Evolutionary conservation across 2,888 invertebrate genomes (phyloP).

Genomic region (Hyppa rectilinea): DNA sequence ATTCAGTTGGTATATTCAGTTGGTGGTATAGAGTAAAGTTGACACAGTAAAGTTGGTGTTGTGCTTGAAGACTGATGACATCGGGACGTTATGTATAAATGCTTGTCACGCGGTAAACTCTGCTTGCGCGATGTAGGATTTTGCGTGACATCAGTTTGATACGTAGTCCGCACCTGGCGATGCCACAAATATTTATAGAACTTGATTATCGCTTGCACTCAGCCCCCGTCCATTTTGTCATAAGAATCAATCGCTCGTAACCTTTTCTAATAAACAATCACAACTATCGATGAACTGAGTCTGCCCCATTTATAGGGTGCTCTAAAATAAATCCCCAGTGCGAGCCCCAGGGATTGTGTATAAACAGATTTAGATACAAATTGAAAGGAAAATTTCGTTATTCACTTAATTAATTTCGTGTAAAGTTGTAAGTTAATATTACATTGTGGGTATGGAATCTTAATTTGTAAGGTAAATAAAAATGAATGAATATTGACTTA

Average conservation of each 20-base stretch:
- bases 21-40: too few species aligned
- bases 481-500: too few species aligned
- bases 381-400: conserved; percentile 54
- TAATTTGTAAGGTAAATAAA: too few species aligned
- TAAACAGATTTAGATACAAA: conserved; percentile 57
- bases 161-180: too few species aligned
- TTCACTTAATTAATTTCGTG: conserved; percentile 58
- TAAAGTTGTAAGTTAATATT: conserved; percentile 45
- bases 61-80: too few species aligned
- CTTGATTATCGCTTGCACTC: conserved; percentile 16
- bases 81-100: too few species aligned
- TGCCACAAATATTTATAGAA: too few species aligned
- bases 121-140: too few species aligned
- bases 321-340: conserved; percentile 49
- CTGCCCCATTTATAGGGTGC: conserved; percentile 12
- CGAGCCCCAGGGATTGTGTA: conserved; percentile 53
- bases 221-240: conserved; percentile 16
- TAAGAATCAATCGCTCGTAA: conserved; percentile 64
- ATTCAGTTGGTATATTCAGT: too few species aligned
- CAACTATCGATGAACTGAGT: conserved; percentile 24
- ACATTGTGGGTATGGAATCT: conserved; percentile 9
- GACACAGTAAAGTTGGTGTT: too few species aligned
- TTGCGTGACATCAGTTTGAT: too few species aligned
- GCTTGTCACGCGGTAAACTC: too few species aligned
- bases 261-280: conserved; percentile 51